Conservation (phyloP, 1,140 invertebrate species). For the Micrasema minimum region DNA sequence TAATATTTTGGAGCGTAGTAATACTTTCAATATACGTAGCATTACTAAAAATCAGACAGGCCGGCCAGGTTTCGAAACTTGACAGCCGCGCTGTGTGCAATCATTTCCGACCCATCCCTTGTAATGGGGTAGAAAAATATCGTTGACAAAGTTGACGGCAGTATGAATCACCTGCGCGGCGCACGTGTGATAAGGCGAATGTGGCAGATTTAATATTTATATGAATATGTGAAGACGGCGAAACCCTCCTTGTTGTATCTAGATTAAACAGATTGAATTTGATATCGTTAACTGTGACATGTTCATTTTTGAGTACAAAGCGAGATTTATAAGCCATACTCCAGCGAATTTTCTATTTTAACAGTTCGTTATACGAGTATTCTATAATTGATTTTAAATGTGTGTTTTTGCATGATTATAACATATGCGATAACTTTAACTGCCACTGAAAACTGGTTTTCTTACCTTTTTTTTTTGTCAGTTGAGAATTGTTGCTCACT, state of each 20-base stretch:
- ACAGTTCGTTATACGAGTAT: too few relatives aligned
- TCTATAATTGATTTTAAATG: too few relatives aligned
- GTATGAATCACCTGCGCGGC: constrained; percentile 48
- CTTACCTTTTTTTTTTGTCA: too few relatives aligned
- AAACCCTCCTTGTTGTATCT: constrained; percentile 10
- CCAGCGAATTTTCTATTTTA: too few relatives aligned
- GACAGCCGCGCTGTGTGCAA: constrained; percentile 21
- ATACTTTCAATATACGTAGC: too few relatives aligned
- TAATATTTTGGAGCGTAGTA: too few relatives aligned
- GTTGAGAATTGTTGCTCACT: too few relatives aligned
- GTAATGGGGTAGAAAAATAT: constrained; percentile 43
- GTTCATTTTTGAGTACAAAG: constrained; percentile 8
- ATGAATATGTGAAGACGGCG: background rate
- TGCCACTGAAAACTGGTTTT: too few relatives aligned
- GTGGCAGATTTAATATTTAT: constrained; percentile 45
- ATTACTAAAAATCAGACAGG: too few relatives aligned
- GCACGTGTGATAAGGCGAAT: constrained; percentile 43
- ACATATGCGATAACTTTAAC: too few relatives aligned
- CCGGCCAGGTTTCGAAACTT: too few relatives aligned
- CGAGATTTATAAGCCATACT: constrained; percentile 1
- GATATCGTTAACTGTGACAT: constrained; percentile 27
- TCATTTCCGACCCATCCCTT: constrained; percentile 6
- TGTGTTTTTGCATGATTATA: too few relatives aligned
- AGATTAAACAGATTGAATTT: constrained; percentile 28
- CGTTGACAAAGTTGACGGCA: constrained; percentile 46